Evolutionary conservation across 2,888 invertebrate species (phyloP), one percentile per base, ranked within the genome.

Genomic region (Rotaria magnacalcarata): DNA sequence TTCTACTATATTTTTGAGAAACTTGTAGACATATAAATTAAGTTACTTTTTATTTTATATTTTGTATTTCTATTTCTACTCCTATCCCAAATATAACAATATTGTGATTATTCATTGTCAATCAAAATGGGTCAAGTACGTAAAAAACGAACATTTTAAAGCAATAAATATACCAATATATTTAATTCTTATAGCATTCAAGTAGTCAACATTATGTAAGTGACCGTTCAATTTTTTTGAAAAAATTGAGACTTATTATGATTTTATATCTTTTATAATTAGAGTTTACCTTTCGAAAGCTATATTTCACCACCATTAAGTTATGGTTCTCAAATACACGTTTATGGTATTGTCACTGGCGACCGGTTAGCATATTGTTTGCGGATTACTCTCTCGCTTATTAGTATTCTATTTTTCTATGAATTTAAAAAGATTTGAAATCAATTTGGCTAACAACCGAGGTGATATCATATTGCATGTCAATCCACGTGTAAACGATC

Each of bases 401-500:
- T 52, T n/a, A 11, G 34, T 67, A 19, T 19, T 27, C 1, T 41
- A 34, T 41, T 67, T 27, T 41, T 7, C 1, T 7, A 24, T n/a
- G 0, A 67, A 34, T 67, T 27, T 34, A 34, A 67, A 34, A 4
- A 80, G 80, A 47, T 80, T 80, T 11, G 80, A 80, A 80, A 47
- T 80, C 4, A 80, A 80, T n/a, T 47, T 80, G n/a, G 24, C 80
- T 6, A 80, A 80, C 6, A 3, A 2, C 11, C 43, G 80, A 47
- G 80, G 80, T n/a, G 80, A 80, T 47, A 47, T 47, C 47, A 41
- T 80, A 5, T 80, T 80, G n/a, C 80, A 80, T 47, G n/a, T 80
- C 0, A 80, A 80, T 80, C 80, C 80, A 47, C 43, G 80, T 24
- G 3, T 80, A 11, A n/a, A 47, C 21, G 47, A 80, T 34, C 34